phyloP scores from a whole-genome alignment of 2,113 vertebrate genomes.

The Laticauda colubrina region DNA sequence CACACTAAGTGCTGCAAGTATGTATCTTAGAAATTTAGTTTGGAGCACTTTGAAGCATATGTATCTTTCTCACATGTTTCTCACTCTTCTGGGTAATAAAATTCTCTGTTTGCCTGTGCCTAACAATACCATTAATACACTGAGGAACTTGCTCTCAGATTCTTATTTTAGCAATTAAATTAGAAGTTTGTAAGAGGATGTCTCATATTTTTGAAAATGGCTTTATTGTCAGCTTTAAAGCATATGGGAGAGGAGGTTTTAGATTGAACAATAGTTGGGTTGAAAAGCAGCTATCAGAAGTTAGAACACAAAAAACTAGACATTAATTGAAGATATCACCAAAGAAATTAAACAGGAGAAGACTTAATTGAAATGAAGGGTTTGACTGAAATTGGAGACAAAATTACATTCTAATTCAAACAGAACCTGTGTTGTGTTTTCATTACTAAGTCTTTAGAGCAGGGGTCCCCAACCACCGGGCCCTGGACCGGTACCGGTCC shows the following conservation, averaged over 20 bases:
- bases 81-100: not conserved
- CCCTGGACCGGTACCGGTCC: too few species aligned
- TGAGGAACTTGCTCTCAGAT: conserved; percentile 51
- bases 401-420: not conserved
- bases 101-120: not conserved
- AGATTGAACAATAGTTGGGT: conserved; percentile 45
- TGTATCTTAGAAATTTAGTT: too few species aligned
- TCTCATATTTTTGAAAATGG: conserved; percentile 55
- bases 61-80: not conserved
- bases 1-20: too few species aligned
- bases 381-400: not conserved
- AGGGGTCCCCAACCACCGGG: too few species aligned
- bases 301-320: conserved; percentile 23
- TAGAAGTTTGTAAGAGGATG: conserved; percentile 57
- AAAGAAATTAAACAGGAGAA: conserved; percentile 34
- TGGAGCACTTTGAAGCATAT: too few species aligned
- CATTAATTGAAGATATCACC: not conserved
- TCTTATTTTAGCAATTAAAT: conserved; percentile 50
- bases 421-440: not conserved
- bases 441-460: not conserved
- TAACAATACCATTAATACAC: not conserved
- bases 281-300: conserved; percentile 17
- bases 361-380: not conserved
- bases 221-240: conserved; percentile 59
- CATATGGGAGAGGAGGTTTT: conserved; percentile 46